Evolutionary conservation across 2,113 vertebrate genomes (phyloP).

Genomic region (Otis tarda): DNA sequence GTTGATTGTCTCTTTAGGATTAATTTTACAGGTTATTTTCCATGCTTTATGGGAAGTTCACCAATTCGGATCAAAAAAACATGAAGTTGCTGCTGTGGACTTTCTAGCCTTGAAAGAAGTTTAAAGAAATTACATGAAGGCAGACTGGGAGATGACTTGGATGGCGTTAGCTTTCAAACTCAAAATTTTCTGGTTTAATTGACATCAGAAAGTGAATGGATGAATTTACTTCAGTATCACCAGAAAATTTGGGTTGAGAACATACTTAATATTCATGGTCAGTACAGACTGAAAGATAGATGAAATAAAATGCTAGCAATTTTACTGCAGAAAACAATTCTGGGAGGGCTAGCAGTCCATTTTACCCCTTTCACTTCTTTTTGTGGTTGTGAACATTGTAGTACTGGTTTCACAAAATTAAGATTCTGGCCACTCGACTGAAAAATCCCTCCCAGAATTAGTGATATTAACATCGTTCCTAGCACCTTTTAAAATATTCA

Average conservation of each 20-base stretch:
- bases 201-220: background rate
- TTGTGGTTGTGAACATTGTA: background rate
- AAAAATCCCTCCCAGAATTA: background rate
- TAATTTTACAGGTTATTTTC: background rate
- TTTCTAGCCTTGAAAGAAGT: background rate
- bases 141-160: background rate
- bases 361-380: background rate
- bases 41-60: background rate
- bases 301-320: background rate
- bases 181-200: background rate
- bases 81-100: background rate
- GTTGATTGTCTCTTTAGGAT: background rate
- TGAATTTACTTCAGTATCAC: background rate
- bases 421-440: background rate
- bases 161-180: background rate
- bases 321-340: background rate
- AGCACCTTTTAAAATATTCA: background rate
- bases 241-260: background rate
- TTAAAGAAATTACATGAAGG: background rate
- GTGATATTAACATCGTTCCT: background rate
- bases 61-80: background rate
- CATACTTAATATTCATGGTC: background rate
- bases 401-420: background rate
- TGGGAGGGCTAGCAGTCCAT: background rate
- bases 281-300: background rate